These are phyloP conservation scores for Drosophila peninsularis DNA, from an alignment of 2,888 invertebrate genomes.

Conservation along the genomic window DNA sequence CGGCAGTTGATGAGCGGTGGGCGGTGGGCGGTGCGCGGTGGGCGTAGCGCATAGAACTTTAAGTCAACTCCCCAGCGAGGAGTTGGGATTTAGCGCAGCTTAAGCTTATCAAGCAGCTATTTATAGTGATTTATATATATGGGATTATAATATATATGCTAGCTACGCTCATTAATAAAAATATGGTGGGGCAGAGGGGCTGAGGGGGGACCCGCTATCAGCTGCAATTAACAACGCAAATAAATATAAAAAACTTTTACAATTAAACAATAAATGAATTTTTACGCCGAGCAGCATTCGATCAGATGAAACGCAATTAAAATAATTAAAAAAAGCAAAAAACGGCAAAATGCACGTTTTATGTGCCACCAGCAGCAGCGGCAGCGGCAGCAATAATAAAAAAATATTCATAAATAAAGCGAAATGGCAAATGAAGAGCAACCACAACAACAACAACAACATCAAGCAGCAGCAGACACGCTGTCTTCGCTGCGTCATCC, in stretches of 20 bases:
- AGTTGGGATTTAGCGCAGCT: too few species aligned
- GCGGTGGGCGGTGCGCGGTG: background rate
- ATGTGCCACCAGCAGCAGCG: conserved; percentile 34
- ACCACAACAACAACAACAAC: conserved; percentile 17
- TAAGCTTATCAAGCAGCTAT: conserved; percentile 1
- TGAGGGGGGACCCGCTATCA: conserved; percentile 1
- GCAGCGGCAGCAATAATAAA: conserved; percentile 18
- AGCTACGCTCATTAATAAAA: conserved; percentile 13
- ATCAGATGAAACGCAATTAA: conserved; percentile 76
- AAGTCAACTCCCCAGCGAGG: background rate
- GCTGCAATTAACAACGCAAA: conserved; percentile 66
- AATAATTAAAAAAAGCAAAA: conserved; percentile 59
- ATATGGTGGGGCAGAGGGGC: conserved; percentile 1
- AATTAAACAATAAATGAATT: conserved; percentile 61
- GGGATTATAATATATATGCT: background rate
- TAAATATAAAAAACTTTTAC: conserved; percentile 26
- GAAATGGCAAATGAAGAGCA: conserved; percentile 60
- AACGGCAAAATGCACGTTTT: conserved; percentile 72
- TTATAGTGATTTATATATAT: background rate
- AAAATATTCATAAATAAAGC: conserved; percentile 61
- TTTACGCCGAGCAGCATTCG: conserved; percentile 47
- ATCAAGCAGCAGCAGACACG: conserved; percentile 39
- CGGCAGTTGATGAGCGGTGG: too few species aligned
- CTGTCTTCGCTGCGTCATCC: conserved; percentile 74
- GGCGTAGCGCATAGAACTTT: background rate